Evolutionary conservation across 1,140 invertebrate genomes (phyloP).

Genomic region (Microplitis demolitor): DNA sequence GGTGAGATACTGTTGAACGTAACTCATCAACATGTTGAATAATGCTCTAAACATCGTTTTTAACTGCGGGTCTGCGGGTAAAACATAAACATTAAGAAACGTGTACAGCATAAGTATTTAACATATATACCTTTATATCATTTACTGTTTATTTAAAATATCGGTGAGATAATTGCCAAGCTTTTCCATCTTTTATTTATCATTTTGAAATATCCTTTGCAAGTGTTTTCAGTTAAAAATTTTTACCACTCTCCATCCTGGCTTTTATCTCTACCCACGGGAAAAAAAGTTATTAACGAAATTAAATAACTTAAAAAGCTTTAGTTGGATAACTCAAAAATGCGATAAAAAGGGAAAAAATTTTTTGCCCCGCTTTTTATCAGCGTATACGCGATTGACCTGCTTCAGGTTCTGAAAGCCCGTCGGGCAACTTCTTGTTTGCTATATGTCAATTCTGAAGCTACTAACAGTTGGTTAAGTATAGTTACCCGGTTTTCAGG

Average conservation of each 20-base stretch:
- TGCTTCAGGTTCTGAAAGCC: not conserved
- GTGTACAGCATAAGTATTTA: not conserved
- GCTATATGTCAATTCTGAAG: not conserved
- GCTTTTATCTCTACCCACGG: too few species aligned
- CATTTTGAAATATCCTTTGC: not conserved
- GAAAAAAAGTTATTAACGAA: too few species aligned
- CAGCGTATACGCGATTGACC: not conserved
- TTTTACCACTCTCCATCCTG: too few species aligned
- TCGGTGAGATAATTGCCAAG: not conserved
- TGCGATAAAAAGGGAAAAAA: not conserved
- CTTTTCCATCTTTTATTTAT: not conserved
- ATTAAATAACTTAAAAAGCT: too few species aligned
- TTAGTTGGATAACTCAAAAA: not conserved
- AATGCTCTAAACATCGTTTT: not conserved
- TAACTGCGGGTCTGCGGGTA: slow-evolving; percentile 1
- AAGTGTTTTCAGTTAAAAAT: not conserved
- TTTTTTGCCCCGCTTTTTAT: not conserved
- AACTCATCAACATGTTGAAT: slow-evolving; percentile 1
- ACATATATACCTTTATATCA: not conserved
- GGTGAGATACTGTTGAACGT: not conserved
- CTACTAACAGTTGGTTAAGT: not conserved
- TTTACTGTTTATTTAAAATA: not conserved
- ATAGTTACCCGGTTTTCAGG: not conserved
- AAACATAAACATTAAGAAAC: slow-evolving; percentile 3
- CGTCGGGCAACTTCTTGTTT: not conserved